Conservation (phyloP, 2,797 vertebrate genomes). For the Falco concolor region DNA sequence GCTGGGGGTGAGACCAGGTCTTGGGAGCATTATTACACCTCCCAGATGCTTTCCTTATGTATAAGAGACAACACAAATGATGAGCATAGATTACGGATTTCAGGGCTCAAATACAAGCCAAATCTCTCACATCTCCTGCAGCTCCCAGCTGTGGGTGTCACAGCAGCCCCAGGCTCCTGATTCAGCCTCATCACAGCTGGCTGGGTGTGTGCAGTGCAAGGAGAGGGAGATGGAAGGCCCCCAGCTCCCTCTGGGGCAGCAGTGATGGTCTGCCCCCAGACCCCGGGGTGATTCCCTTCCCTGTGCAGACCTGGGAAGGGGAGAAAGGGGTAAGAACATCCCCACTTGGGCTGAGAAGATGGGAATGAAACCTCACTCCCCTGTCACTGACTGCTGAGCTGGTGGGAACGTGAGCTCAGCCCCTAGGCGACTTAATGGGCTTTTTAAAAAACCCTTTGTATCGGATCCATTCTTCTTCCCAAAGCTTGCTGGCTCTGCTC, state of each 20-base stretch:
- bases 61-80: neutral
- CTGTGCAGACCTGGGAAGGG: neutral
- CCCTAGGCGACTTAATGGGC: slow-evolving; percentile 26
- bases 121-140: neutral
- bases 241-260: neutral
- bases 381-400: neutral
- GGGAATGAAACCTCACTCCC: neutral
- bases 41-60: neutral
- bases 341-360: neutral
- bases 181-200: neutral
- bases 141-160: neutral
- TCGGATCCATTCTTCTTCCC: slow-evolving; percentile 40
- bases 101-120: neutral
- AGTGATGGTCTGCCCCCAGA: neutral
- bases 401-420: slow-evolving; percentile 34
- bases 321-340: neutral
- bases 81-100: neutral
- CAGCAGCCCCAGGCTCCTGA: neutral
- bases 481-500: slow-evolving; percentile 19
- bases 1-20: neutral
- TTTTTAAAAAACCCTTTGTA: slow-evolving; percentile 44
- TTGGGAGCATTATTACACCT: neutral
- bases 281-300: neutral
- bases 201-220: neutral
- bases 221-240: neutral